These are phyloP conservation scores for Resseliella maxima DNA, from an alignment of 2,888 invertebrate species.

Conservation along the genomic window DNA sequence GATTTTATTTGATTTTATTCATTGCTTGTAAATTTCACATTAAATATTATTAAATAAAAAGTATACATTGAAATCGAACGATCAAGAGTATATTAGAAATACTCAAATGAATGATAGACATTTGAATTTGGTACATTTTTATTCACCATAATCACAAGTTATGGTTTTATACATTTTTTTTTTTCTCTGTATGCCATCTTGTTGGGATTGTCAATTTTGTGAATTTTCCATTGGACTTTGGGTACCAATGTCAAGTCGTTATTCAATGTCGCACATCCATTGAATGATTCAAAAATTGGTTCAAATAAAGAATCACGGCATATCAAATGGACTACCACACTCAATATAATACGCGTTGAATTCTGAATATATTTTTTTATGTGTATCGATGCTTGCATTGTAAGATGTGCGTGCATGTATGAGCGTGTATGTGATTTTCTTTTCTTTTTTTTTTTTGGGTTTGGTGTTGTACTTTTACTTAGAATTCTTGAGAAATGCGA, in stretches of 20 bases:
- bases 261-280: not conserved
- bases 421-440: slow-evolving; percentile 9
- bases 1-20: not conserved
- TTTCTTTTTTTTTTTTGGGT: not conserved
- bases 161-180: not conserved
- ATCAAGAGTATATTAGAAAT: slow-evolving; percentile 1
- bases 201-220: slow-evolving; percentile 25
- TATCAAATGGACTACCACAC: not conserved
- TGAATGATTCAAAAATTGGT: not conserved
- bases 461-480: not conserved
- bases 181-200: not conserved
- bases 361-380: not conserved
- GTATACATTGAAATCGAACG: slow-evolving; percentile 14
- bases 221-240: not conserved
- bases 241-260: not conserved
- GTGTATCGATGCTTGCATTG: not conserved
- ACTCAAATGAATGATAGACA: not conserved
- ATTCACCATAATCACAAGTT: not conserved
- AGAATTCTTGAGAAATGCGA: not conserved
- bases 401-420: no score
- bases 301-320: slow-evolving; percentile 6
- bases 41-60: not conserved
- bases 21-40: not conserved
- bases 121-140: not conserved
- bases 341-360: not conserved